phyloP scores from a whole-genome alignment of 2,888 invertebrate species.

The Mayetiola destructor region DNA sequence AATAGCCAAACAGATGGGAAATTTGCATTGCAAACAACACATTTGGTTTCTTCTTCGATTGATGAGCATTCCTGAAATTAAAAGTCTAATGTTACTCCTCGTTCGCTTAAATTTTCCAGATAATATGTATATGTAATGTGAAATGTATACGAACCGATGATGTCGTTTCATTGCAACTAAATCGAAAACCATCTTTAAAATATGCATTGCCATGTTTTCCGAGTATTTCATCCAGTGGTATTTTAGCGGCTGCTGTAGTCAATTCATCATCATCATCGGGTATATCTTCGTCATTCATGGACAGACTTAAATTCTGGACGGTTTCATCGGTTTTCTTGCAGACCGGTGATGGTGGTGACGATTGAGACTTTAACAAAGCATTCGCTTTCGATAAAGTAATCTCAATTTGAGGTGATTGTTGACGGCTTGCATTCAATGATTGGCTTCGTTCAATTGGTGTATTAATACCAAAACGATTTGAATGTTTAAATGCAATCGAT shows the following conservation, averaged over 20 bases:
- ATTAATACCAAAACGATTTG: constrained; percentile 13
- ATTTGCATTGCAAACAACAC: constrained; percentile 70
- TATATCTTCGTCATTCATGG: constrained; percentile 7
- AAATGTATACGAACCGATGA: constrained; percentile 22
- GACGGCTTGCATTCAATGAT: not conserved
- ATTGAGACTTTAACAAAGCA: not conserved
- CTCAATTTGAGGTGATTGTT: constrained; percentile 5
- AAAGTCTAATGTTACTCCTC: no score
- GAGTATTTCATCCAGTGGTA: constrained; percentile 21
- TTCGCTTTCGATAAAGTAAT: constrained; percentile 10
- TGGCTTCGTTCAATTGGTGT: constrained; percentile 1
- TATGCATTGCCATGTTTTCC: constrained; percentile 24
- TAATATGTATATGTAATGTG: not conserved
- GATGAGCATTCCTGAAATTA: constrained; percentile 28
- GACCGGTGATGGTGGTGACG: not conserved
- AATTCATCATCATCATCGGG: constrained; percentile 9
- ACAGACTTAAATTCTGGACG: constrained; percentile 21
- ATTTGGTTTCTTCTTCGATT: constrained; percentile 43
- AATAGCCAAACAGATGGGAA: constrained; percentile 79
- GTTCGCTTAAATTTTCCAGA: no score
- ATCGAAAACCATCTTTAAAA: constrained; percentile 27
- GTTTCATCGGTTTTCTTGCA: constrained; percentile 23
- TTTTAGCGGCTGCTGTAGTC: constrained; percentile 14
- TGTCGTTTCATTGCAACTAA: constrained; percentile 27
- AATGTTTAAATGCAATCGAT: constrained; percentile 6